Percentiles rank a stretch among this genome's conserved stretches.
phyloP scores from a whole-genome alignment of 2,113 vertebrate species.

The Nematolebias whitei region DNA sequence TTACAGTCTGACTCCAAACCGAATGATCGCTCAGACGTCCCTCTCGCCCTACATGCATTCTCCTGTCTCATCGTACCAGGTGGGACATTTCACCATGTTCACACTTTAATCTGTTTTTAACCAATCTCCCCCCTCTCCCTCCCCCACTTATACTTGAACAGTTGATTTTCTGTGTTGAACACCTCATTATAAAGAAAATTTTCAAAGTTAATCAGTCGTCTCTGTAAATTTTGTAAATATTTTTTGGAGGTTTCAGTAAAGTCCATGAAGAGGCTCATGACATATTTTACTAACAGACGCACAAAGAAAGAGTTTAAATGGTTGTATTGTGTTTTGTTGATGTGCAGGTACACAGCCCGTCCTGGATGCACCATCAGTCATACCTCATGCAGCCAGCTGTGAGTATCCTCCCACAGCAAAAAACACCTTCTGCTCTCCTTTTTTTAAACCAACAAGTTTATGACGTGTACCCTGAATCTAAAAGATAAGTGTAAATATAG shows the following conservation, averaged over 20 bases:
- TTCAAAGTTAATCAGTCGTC: no score
- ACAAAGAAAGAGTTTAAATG: no score
- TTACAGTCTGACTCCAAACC: constrained; percentile 87
- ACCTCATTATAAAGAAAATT: no score
- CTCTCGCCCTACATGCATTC: constrained; percentile 91
- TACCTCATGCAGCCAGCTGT: constrained; percentile 92
- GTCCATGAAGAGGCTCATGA: no score
- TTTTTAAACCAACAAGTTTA: no score
- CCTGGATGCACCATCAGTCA: constrained; percentile 94
- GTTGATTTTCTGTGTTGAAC: no score
- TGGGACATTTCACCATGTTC: constrained; percentile 48
- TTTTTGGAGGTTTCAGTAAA: no score
- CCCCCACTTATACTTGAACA: no score
- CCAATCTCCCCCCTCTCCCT: no score
- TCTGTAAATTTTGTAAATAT: no score
- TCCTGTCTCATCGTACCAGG: constrained; percentile 93
- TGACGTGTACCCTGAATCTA: not conserved
- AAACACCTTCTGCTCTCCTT: not conserved
- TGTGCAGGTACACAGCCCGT: constrained; percentile 85
- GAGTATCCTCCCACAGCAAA: constrained; percentile 33
- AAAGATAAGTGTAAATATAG: not conserved
- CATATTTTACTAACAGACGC: no score
- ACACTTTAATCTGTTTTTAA: no score
- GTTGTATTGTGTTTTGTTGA: constrained; percentile 2
- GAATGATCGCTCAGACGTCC: constrained; percentile 90